A percentile compares a stretch with the other conserved stretches of the same genome.
These are phyloP conservation scores for Littorina saxatilis DNA, from an alignment of 1,140 invertebrate genomes.

Conservation along the genomic window DNA sequence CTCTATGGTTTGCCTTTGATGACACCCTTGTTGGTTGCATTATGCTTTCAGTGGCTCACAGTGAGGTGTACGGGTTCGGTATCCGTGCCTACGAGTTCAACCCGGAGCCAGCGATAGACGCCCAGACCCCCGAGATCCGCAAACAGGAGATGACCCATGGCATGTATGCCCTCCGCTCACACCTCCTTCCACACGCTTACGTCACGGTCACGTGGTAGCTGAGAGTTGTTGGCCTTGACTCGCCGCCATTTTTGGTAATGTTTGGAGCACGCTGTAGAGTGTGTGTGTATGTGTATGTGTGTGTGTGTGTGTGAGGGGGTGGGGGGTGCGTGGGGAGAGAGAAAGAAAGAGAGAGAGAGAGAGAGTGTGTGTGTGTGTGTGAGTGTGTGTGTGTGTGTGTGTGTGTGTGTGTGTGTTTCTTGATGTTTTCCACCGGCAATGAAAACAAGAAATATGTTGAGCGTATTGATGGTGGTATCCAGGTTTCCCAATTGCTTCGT, in stretches of 20 bases:
- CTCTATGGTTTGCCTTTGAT: background rate
- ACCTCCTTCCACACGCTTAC: slow-evolving; percentile 57
- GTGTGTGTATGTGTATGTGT: slow-evolving; percentile 19
- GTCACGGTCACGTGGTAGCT: slow-evolving; percentile 44
- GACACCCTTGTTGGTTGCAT: too few relatives aligned
- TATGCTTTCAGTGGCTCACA: slow-evolving; percentile 60
- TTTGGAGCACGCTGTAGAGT: background rate
- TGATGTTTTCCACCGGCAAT: too few relatives aligned
- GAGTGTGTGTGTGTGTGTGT: too few relatives aligned
- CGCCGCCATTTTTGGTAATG: slow-evolving; percentile 54
- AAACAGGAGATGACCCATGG: slow-evolving; percentile 46
- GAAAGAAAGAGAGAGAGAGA: slow-evolving; percentile 16
- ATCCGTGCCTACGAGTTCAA: slow-evolving; percentile 64
- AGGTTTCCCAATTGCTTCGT: too few relatives aligned
- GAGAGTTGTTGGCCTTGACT: slow-evolving; percentile 32
- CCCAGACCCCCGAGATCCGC: slow-evolving; percentile 41
- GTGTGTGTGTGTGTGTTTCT: too few relatives aligned
- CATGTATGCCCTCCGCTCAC: slow-evolving; percentile 60
- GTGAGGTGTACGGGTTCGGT: slow-evolving; percentile 63
- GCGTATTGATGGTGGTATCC: too few relatives aligned
- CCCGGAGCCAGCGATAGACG: slow-evolving; percentile 41
- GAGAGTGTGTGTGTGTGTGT: background rate
- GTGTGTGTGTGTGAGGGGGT: background rate
- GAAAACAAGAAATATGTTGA: too few relatives aligned
- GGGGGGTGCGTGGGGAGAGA: too few relatives aligned